Base-by-base conservation (phyloP, 2,797 vertebrate genomes). In the Sandelia bainsii region DNA sequence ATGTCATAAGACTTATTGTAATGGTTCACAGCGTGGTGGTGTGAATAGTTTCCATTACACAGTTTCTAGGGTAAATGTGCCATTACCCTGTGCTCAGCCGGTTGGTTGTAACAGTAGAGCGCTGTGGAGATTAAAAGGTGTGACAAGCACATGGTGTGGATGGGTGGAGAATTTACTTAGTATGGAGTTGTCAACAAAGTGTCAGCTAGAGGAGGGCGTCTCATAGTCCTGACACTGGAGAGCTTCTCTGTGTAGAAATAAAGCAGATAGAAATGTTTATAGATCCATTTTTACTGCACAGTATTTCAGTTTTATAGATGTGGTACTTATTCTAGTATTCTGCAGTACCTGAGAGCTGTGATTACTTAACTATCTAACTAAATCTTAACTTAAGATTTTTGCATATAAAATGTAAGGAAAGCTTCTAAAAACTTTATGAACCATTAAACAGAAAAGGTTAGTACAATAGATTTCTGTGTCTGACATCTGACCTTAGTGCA, bases 151-250 rank as follows among this genome's bases (percentile, higher is more conserved):
- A 84, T 92, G 92, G 81, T 86, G 72, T 64, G 16, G 44, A 63
- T 71, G 91, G 88, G 90, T 80, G 92, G 89, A 84, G 89, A 89
- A 58, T 70, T 53, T 72, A 22, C 89, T 77, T 50, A 25, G 44
- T 81, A 87, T 79, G 89, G 90, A 84, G 44, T 69, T 89, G 89
- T 89, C 86, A 94, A 93, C 90, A 92, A 82, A 88, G 66, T 77
- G 86, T 93, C 89, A 92, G 74, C 56, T 2, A 25, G 60, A 52
- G 50, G 54, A 29, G 80, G 66, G 42, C 13, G 60, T 67, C 66
- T 64, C 42, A 16, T 5, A 9, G 40, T 39, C 50, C 29, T 61
- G 53, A 37, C 54, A 72, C 67, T 32, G 22, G 53, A 63, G 54
- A 80, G 53, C 46, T 58, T 63, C 58, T 17, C 34, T 27, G 48